These are phyloP conservation scores for Tragelaphus scriptus DNA, from an alignment of 2,113 vertebrate genomes.

Conservation along the genomic window DNA sequence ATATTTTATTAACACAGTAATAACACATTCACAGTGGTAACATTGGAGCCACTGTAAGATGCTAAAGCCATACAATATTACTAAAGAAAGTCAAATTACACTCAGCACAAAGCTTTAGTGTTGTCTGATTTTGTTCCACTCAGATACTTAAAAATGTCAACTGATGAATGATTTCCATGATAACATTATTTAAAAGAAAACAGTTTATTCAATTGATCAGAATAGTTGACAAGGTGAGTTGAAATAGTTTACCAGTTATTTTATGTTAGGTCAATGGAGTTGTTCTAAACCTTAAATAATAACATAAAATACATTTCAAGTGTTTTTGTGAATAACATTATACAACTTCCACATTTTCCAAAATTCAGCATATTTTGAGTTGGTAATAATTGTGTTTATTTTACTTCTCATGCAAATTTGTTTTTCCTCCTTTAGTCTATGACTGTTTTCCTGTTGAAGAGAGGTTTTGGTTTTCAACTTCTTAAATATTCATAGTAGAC, in stretches of 20 bases:
- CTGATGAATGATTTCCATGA: neutral
- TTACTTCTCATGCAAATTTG: neutral
- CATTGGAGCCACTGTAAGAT: neutral
- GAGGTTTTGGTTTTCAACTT: neutral
- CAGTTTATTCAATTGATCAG: neutral
- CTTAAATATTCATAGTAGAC: neutral
- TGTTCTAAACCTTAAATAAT: slow-evolving; percentile 13
- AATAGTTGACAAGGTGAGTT: neutral
- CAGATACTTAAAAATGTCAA: slow-evolving; percentile 7
- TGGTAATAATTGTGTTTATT: neutral
- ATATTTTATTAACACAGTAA: neutral
- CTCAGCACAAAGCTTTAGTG: neutral
- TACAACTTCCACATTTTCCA: neutral
- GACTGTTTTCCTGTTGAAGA: neutral
- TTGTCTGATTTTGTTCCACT: neutral
- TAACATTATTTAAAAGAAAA: neutral
- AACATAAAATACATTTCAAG: neutral
- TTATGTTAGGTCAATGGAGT: neutral
- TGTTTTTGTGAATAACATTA: neutral
- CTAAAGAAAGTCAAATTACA: neutral
- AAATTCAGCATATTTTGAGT: neutral
- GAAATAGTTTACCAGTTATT: neutral
- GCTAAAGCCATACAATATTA: neutral
- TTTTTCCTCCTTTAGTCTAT: neutral
- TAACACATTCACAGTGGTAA: neutral